Conservation (phyloP, 1,140 invertebrate species). For the Triops longicaudatus region DNA sequence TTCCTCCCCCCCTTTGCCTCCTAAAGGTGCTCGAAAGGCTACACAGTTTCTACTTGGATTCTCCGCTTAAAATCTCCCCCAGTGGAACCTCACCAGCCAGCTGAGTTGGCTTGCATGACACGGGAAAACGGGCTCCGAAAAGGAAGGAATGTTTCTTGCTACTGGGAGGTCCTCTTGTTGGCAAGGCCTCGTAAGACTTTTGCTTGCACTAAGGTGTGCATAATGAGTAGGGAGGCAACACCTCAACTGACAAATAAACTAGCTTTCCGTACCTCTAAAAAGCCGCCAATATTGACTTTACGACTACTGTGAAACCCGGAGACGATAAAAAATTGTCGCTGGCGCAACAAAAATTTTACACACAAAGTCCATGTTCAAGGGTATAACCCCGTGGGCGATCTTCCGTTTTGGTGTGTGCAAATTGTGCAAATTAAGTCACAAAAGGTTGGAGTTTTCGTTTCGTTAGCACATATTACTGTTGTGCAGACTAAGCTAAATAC, state of each 20-base stretch:
- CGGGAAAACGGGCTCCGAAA: background rate
- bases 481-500: no score
- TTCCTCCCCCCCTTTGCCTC: background rate
- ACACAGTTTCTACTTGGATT: background rate
- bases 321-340: no score
- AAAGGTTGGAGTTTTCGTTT: no score
- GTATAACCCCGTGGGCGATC: no score
- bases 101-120: background rate
- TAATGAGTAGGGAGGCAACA: constrained; percentile 14
- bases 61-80: background rate
- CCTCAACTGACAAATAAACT: background rate
- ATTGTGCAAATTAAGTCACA: no score
- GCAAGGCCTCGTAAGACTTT: constrained; percentile 7
- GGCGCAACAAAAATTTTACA: no score
- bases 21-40: background rate
- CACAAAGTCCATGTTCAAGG: no score
- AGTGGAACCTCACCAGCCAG: background rate
- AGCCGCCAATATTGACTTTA: background rate
- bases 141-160: constrained; percentile 8
- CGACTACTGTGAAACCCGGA: background rate
- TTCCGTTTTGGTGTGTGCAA: no score
- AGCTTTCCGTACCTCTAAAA: background rate
- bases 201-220: constrained; percentile 2
- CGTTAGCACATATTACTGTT: no score
- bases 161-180: constrained; percentile 3